Evolutionary conservation across 2,888 invertebrate species (phyloP), one percentile per base, ranked within the genome.

Genomic region (Lepeophtheirus nordmannii): DNA sequence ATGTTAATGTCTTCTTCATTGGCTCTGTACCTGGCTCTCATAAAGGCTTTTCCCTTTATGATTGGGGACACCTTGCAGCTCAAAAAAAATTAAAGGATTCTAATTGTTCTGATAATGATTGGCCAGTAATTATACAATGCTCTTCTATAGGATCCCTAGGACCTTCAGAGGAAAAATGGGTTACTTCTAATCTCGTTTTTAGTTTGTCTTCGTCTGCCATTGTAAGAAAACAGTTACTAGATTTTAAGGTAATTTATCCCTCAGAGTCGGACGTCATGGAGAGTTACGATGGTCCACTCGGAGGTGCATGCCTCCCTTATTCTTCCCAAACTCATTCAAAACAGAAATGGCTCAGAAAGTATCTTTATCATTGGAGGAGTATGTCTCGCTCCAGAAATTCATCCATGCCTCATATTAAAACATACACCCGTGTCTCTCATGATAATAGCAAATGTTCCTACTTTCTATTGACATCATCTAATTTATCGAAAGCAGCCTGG

Each of bases 401-500:
- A 67, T 92, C 93, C 0, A 88, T 92, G 83, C 98, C 98, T 0
- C 97, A 98, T 73, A 89, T 96, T 53, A 98, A 98, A 76, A 83
- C 85, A 0, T 97, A 94, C 74, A 82, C 84, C 0, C 80, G 94
- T 11, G 76, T 84, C 14, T 63, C 53, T 2, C 83, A 85, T 0
- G 83, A 85, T 73, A 74, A 77, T 67, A 77, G 76, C n/a, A 76
- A 78, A 70, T 79, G 86, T 5, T 84, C 89, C 0, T 97, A 85
- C 85, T 90, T 87, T 74, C 76, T 89, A 0, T 77, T 96, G 0
- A 93, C 93, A 0, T 94, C 94, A 65, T 91, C 89, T 0, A 98
- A 98, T 78, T 78, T 96, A 39, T 97, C 96, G 12, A 96, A 94
- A 78, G 91, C 96, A 1, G 97, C 97, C 0, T 97, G 97, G 97